Base-by-base conservation (phyloP, 2,113 vertebrate genomes). In the Bambusicola thoracicus region DNA sequence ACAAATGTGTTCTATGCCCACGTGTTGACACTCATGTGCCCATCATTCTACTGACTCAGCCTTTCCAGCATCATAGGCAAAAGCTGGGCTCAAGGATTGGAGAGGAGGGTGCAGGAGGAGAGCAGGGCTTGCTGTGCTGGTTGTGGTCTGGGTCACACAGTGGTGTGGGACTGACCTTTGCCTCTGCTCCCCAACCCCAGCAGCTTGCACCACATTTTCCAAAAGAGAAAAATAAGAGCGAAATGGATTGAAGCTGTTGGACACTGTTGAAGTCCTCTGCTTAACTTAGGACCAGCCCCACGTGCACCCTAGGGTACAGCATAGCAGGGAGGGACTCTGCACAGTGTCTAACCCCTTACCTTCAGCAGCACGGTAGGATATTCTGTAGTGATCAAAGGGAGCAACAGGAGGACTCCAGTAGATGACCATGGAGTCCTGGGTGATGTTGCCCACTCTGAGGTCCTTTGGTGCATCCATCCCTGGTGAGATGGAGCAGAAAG, bases 381-480 rank as follows among this genome's bases (percentile, higher is more conserved):
- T 98, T 82, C 98, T 98, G 24, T 99, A 99, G 95, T 99, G 98
- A 92, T 99, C 98, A 7, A 99, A 99, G 30, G 97, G 66, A 75
- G 99, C 98, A 2, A 98, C 75, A 1, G 99, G 99, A 90, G 97
- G 97, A 68, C 97, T 98, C 99, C 99, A 99, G 73, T 98, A 98
- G 76, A 99, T 63, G 0, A 88, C 97, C 89, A 99, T 97, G 3
- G 98, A 98, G 75, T 99, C 98, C 90, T 99, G 98, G 4, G 98
- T 99, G 85, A 99, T 94, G 0, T 98, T 99, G 14, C 98, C 97
- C 80, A 99, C 98, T 2, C 97, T 97, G 93, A 99, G 94, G 73
- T 99, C 98, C 95, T 97, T 98, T 0, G 99, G 99, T 0, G 98
- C 98, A 86, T 99, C 99, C 5, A 99, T 98, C 41, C 98, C 99